These are phyloP conservation scores for Spermophilus dauricus DNA, from an alignment of 2,113 vertebrate genomes.

Conservation along the genomic window DNA sequence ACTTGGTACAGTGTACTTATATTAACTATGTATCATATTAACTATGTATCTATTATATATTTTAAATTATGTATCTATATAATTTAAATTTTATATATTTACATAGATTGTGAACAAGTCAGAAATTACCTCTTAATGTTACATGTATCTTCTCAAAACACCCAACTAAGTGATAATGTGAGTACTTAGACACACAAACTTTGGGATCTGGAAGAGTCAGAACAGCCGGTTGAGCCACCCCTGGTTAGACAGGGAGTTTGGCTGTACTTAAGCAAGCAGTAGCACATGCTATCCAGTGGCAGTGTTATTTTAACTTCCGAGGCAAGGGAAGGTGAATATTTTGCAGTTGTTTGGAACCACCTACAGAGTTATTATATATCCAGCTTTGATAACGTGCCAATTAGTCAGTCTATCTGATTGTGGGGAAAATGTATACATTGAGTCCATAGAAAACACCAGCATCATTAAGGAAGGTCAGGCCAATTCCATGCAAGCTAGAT, in stretches of 20 bases:
- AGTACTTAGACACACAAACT: not conserved
- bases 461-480: not conserved
- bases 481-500: not conserved
- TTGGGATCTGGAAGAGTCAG: not conserved
- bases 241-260: rapidly evolving
- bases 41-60: no score
- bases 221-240: not conserved
- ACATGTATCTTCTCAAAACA: not conserved
- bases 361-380: not conserved
- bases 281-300: rapidly evolving
- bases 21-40: no score
- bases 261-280: not conserved
- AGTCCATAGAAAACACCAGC: not conserved
- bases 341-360: not conserved
- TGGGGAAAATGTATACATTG: not conserved
- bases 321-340: not conserved
- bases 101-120: not conserved
- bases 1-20: not conserved
- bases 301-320: not conserved
- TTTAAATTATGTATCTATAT: not conserved
- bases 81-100: not conserved
- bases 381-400: not conserved
- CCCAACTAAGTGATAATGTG: not conserved
- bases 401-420: not conserved
- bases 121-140: not conserved